Conservation (phyloP, 2,888 invertebrate genomes). For the Achlya flavicornis region DNA sequence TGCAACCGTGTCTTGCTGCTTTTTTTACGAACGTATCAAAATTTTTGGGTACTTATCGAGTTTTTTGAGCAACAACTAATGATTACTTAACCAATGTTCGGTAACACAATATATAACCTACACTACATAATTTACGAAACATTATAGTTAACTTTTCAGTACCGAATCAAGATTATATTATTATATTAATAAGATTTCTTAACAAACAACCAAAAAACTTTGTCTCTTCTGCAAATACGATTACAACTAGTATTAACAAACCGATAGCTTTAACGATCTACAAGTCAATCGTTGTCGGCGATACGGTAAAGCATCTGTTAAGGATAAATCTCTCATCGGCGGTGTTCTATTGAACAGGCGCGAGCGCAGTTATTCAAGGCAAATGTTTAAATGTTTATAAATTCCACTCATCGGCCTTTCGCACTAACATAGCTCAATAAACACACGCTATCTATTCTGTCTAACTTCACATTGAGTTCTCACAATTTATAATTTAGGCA, state of each 20-base stretch:
- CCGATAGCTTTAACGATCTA: conserved; percentile 39
- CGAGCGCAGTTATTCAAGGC: conserved; percentile 43
- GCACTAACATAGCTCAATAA: conserved; percentile 64
- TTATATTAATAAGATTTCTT: neutral
- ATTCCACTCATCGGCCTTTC: conserved; percentile 66
- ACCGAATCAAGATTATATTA: too few species aligned
- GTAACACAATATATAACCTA: too few species aligned
- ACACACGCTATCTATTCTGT: conserved; percentile 53
- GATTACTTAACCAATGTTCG: too few species aligned
- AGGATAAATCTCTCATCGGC: conserved; percentile 70
- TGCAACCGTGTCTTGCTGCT: too few species aligned
- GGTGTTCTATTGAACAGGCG: conserved; percentile 44
- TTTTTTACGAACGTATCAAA: too few species aligned
- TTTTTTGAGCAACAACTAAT: too few species aligned
- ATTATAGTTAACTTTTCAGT: too few species aligned
- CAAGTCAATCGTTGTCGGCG: conserved; percentile 49
- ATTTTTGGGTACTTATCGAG: too few species aligned
- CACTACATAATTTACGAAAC: too few species aligned
- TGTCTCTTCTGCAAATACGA: neutral
- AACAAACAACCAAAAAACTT: neutral
- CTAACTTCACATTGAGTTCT: conserved; percentile 25
- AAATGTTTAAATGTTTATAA: conserved; percentile 76
- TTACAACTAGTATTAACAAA: conserved; percentile 16
- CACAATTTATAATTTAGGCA: neutral
- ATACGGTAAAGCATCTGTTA: conserved; percentile 46